A percentile compares a stretch with the other conserved stretches of the same genome.
Conservation (phyloP, 2,888 invertebrate species). For the Scaptomyza flava region DNA sequence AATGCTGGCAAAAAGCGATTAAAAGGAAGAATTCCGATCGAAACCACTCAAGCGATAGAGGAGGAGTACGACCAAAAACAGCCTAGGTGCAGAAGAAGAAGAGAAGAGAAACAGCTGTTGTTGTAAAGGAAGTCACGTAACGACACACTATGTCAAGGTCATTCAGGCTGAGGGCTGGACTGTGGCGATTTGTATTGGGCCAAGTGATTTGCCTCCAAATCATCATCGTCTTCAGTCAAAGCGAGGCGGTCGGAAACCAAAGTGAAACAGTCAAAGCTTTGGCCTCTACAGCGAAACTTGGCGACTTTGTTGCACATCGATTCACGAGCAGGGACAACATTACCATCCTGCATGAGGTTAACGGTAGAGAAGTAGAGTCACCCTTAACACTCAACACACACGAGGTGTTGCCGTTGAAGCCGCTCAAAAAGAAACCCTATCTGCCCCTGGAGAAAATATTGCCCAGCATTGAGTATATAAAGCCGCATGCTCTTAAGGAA, state of each 20-base stretch:
- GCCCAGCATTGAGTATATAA: constrained; percentile 72
- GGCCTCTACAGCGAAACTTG: constrained; percentile 31
- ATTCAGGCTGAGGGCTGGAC: constrained; percentile 14
- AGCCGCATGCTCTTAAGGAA: constrained; percentile 75
- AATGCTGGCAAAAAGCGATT: constrained; percentile 40
- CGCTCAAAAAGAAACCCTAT: constrained; percentile 81
- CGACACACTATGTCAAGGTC: constrained; percentile 40
- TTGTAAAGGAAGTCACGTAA: not conserved
- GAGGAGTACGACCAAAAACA: not conserved
- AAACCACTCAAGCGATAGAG: constrained; percentile 19
- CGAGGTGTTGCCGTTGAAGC: constrained; percentile 76
- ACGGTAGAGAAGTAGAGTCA: constrained; percentile 24
- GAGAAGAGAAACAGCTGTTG: constrained; percentile 5
- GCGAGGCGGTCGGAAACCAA: constrained; percentile 11
- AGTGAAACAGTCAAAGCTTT: constrained; percentile 21
- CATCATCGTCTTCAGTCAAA: not conserved
- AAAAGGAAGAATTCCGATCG: constrained; percentile 7
- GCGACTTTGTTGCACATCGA: constrained; percentile 27
- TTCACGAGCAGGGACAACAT: constrained; percentile 64
- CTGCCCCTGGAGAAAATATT: constrained; percentile 75
- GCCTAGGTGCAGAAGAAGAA: constrained; percentile 13
- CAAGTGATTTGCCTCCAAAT: constrained; percentile 13
- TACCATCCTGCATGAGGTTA: constrained; percentile 78
- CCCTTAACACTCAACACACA: constrained; percentile 77
- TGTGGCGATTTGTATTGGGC: constrained; percentile 12